Conservation (phyloP, 2,888 invertebrate species). For the Mechanitis mazaeus region DNA sequence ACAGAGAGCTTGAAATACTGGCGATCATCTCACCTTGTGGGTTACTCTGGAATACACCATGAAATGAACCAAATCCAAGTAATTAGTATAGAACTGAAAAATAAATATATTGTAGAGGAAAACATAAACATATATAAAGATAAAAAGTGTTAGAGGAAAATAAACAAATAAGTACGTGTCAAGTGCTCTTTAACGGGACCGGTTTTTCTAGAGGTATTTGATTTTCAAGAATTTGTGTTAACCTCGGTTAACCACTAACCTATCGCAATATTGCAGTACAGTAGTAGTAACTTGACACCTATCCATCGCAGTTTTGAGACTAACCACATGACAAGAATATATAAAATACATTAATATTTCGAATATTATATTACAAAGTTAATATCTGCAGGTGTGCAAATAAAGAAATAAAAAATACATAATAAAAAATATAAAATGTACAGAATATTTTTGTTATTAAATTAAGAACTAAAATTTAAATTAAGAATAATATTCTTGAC, state of each 20-base stretch:
- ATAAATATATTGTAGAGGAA: constrained; percentile 35
- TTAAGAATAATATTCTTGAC: no score
- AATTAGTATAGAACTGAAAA: constrained; percentile 36
- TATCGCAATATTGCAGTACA: constrained; percentile 8
- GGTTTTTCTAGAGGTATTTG: constrained; percentile 17
- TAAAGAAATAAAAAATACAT: no score
- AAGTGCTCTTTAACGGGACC: constrained; percentile 5
- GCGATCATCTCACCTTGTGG: constrained; percentile 89
- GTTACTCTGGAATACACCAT: constrained; percentile 79
- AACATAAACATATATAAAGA: constrained; percentile 28
- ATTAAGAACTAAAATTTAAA: no score
- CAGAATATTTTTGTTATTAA: no score
- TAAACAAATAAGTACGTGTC: not conserved
- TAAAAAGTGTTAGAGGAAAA: constrained; percentile 4
- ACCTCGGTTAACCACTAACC: constrained; percentile 23
- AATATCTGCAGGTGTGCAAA: no score
- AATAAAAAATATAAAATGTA: no score
- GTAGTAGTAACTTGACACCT: constrained; percentile 14
- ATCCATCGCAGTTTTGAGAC: constrained; percentile 10
- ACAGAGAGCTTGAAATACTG: constrained; percentile 87
- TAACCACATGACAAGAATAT: not conserved
- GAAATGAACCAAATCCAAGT: constrained; percentile 36
- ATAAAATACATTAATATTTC: no score
- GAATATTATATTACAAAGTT: no score
- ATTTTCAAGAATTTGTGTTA: constrained; percentile 23